Conservation (phyloP, 2,888 invertebrate genomes). For the Acleris literana region DNA sequence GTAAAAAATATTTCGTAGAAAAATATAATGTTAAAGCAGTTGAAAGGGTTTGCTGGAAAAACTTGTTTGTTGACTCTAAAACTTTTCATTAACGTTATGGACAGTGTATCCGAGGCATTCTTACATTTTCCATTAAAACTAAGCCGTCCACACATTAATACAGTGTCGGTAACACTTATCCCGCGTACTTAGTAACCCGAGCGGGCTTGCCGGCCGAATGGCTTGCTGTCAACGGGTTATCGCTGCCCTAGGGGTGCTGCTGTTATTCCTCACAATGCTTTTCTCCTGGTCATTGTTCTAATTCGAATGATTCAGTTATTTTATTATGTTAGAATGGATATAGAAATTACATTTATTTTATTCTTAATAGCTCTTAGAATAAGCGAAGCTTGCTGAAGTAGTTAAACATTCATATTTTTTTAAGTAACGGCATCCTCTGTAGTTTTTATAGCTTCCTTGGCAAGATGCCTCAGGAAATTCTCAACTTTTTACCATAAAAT, state of each 20-base stretch:
- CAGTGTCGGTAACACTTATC: constrained; percentile 3
- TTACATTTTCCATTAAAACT: no score
- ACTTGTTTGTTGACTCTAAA: no score
- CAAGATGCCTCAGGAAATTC: constrained; percentile 11
- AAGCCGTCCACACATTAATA: background rate
- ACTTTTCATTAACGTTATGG: no score
- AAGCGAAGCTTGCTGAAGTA: constrained; percentile 8
- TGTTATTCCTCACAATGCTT: background rate
- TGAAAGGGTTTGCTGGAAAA: no score
- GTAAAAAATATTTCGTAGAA: no score
- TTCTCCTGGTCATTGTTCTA: background rate
- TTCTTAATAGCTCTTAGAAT: no score
- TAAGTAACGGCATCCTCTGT: constrained; percentile 10
- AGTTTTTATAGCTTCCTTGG: constrained; percentile 17
- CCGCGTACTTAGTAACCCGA: constrained; percentile 16
- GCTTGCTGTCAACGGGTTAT: constrained; percentile 14
- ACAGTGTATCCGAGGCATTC: no score
- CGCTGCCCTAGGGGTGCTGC: constrained; percentile 6
- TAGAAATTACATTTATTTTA: no score
- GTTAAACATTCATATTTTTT: constrained; percentile 23
- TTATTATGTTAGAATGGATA: no score
- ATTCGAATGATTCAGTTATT: background rate
- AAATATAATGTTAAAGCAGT: no score
- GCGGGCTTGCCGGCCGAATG: constrained; percentile 2
- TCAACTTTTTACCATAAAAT: constrained; percentile 35